Conservation (phyloP, 2,113 vertebrate genomes). For the Chaetodon auriga region DNA sequence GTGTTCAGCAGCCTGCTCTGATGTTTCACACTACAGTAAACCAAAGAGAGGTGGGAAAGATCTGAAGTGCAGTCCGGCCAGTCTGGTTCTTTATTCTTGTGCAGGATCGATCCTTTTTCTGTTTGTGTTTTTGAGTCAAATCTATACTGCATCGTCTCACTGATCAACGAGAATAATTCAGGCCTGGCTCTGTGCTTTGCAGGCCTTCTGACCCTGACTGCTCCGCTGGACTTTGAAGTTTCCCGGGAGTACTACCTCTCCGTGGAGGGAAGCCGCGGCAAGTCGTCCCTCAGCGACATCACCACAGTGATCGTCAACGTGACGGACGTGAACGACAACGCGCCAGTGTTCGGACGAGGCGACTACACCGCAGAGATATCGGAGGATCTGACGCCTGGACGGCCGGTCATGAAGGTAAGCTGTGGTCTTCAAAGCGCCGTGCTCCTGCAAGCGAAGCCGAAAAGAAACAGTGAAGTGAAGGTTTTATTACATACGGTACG, state of each 20-base stretch:
- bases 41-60: neutral
- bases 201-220: conserved; percentile 85
- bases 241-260: conserved; percentile 90
- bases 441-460: neutral
- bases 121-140: too few species aligned
- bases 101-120: neutral
- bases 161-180: neutral
- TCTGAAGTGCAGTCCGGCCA: neutral
- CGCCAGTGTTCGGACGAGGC: conserved; percentile 86
- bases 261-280: conserved; percentile 90
- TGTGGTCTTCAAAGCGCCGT: neutral
- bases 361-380: conserved; percentile 85
- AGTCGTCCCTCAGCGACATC: conserved; percentile 88
- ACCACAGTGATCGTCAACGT: conserved; percentile 91
- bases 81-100: neutral
- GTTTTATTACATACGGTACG: neutral
- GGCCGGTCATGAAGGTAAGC: conserved; percentile 88
- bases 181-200: neutral
- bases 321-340: conserved; percentile 93
- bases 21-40: neutral
- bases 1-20: neutral
- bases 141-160: too few species aligned
- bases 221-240: conserved; percentile 91
- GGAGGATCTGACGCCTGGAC: conserved; percentile 89
- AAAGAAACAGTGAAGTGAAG: neutral